These are phyloP conservation scores for Dicranocentrus wangi DNA, from an alignment of 2,888 invertebrate genomes.

Conservation along the genomic window DNA sequence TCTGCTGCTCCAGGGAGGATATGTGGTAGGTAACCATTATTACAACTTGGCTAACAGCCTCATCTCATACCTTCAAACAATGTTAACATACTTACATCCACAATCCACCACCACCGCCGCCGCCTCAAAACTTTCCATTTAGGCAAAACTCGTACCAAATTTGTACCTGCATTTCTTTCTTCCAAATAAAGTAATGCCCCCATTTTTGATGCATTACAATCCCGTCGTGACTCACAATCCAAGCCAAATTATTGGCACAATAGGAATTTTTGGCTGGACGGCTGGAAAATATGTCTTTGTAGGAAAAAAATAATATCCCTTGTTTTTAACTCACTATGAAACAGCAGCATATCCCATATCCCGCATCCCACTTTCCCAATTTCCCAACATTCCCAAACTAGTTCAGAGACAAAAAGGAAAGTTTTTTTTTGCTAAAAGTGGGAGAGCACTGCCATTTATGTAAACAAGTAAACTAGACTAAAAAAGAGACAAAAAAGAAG, in stretches of 20 bases:
- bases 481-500: too few species aligned
- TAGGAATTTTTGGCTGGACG: too few species aligned
- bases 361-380: too few species aligned
- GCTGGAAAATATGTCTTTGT: too few species aligned
- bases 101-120: too few species aligned
- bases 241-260: conserved; percentile 19
- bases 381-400: too few species aligned
- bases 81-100: too few species aligned
- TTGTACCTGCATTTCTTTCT: conserved; percentile 28
- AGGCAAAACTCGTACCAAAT: conserved; percentile 31
- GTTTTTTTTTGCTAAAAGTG: conserved; percentile 7
- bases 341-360: too few species aligned
- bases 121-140: conserved; percentile 18
- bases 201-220: conserved; percentile 19
- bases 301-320: too few species aligned
- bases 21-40: conserved; percentile 2
- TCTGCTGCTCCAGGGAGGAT: not conserved
- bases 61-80: conserved; percentile 27
- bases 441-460: too few species aligned
- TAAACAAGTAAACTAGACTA: too few species aligned
- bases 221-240: not conserved
- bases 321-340: too few species aligned
- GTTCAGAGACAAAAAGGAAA: conserved; percentile 1
- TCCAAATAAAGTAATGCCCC: not conserved
- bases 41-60: conserved; percentile 38